phyloP scores from a whole-genome alignment of 1,140 invertebrate species.

The Meteorus sp. region DNA sequence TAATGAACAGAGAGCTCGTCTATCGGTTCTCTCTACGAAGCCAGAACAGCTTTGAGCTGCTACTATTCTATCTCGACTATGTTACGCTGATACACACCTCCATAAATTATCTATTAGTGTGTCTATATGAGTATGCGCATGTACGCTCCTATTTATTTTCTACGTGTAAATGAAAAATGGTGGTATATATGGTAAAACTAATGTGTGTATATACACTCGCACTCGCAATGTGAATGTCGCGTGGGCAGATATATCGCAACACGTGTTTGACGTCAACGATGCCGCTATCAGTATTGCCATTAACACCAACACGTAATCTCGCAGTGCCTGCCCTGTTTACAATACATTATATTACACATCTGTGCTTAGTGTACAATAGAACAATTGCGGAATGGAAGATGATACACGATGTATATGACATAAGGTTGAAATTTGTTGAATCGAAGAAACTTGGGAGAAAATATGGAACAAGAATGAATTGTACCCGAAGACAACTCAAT shows the following conservation, averaged over 20 bases:
- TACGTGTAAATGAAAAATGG: neutral
- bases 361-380: conserved; percentile 8
- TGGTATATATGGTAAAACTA: neutral
- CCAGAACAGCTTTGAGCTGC: too few relatives aligned
- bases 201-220: conserved; percentile 13
- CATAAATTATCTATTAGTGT: too few relatives aligned
- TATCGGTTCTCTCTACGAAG: too few relatives aligned
- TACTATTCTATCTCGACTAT: too few relatives aligned
- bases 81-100: too few relatives aligned
- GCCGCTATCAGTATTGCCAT: conserved; percentile 21
- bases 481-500: too few relatives aligned
- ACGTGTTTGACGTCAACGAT: conserved; percentile 22
- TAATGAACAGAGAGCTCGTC: too few relatives aligned
- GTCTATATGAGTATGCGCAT: too few relatives aligned
- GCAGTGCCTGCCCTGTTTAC: conserved; percentile 19
- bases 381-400: neutral
- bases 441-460: too few relatives aligned
- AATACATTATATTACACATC: conserved; percentile 16
- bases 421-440: too few relatives aligned
- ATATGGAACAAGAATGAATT: too few relatives aligned
- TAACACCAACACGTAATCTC: conserved; percentile 19
- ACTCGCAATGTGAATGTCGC: conserved; percentile 14
- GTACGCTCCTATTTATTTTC: too few relatives aligned
- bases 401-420: neutral
- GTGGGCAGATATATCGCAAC: conserved; percentile 17